phyloP scores from a whole-genome alignment of 2,113 vertebrate genomes.

The Fregata magnificens region DNA sequence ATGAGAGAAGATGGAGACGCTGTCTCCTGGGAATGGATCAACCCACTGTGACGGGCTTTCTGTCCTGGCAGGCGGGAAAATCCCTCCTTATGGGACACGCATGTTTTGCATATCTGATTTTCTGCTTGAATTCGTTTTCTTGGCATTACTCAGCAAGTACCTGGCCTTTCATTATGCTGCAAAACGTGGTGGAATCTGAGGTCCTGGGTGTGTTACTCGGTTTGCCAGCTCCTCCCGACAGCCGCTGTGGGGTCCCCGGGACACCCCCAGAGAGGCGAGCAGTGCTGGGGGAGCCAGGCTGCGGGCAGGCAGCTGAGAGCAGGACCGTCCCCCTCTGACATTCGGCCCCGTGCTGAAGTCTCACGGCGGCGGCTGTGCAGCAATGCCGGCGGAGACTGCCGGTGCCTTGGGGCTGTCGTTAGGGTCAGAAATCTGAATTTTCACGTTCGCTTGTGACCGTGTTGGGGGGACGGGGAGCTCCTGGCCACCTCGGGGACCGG shows the following conservation, averaged over 20 bases:
- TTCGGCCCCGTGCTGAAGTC: not conserved
- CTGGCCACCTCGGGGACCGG: rapidly evolving
- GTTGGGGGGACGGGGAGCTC: not conserved
- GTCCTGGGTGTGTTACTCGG: rapidly evolving
- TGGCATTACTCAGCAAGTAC: not conserved
- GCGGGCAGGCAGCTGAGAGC: not conserved
- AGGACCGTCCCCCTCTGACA: rapidly evolving
- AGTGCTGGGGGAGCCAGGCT: rapidly evolving
- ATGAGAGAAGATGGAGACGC: not conserved
- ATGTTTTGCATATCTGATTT: not conserved
- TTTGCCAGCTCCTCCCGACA: not conserved
- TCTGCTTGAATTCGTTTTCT: not conserved
- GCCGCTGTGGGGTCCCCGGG: rapidly evolving
- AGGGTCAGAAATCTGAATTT: not conserved
- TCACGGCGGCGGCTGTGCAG: rapidly evolving
- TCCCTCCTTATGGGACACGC: not conserved
- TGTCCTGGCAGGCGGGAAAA: not conserved
- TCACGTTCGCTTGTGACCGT: not conserved
- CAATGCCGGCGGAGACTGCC: not conserved
- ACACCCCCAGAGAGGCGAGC: no score
- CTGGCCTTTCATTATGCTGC: not conserved
- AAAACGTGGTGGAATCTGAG: not conserved
- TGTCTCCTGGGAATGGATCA: not conserved
- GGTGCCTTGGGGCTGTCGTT: rapidly evolving
- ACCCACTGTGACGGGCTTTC: not conserved